Base-by-base conservation (phyloP, 2,113 vertebrate species). In the Enhydra lutris region DNA sequence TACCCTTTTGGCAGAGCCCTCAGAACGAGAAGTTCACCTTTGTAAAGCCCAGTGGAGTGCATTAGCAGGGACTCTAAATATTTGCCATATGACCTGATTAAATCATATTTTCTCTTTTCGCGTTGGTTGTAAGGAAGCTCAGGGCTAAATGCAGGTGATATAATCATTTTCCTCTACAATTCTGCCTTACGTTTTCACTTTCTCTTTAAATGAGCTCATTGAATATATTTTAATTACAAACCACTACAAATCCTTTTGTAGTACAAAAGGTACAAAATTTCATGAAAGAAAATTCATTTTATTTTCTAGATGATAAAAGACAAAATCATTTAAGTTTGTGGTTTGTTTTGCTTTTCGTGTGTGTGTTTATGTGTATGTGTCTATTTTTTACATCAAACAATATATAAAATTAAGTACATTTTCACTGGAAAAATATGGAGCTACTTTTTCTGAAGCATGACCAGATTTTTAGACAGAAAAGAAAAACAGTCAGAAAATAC, bases 191-290 rank as follows among this genome's bases (percentile, higher is more conserved):
- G 34, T 80, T 94, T 96, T 78, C 24, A 71, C 63, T 92, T 80
- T 96, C 61, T 94, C 29, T 83, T 96, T 87, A 84, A 95, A 86
- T 7, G 76, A 34, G 73, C n/a, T 95, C 81, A 63, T 3, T 87
- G 82, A 97, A 78, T 86, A 12, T 76, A 85, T 73, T 78, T 97
- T 97, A 97, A 97, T 94, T 94, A 89, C 74, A 91, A 97, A 52
- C 65, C 57, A 67, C 42, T 65, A 24, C 18, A 89, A 50, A 78
- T 83, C 17, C 39, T 80, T 97, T 82, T 69, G 82, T 42, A 42
- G 42, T 42, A 42, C 42, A 42, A 42, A 42, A 42, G 4, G n/a
- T 81, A 73, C 14, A 82, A 50, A 89, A 89, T 92, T 34, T 23
- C 73, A 83, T 78, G 67, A 89, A 96, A 89, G 36, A 89, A 96